A percentile compares a stretch with the other conserved stretches of the same genome.
phyloP scores from a whole-genome alignment of 1,140 invertebrate genomes.

The Archivesica marissinica region DNA sequence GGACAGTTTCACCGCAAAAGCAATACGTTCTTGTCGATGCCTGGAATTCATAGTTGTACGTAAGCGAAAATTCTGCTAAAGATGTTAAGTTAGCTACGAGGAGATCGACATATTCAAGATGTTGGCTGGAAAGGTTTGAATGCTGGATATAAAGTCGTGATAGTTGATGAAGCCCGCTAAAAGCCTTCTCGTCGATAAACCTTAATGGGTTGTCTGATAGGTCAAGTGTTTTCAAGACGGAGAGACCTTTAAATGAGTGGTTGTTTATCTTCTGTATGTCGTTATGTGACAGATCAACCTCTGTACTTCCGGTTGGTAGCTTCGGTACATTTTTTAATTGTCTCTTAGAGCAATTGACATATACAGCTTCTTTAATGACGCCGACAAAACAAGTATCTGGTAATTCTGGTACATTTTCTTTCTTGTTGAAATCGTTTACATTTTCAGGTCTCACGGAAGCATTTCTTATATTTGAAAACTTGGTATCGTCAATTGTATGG shows the following conservation, averaged over 20 bases:
- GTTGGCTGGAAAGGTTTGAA: too few relatives aligned
- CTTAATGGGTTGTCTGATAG: background rate
- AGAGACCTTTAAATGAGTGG: background rate
- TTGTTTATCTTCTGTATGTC: background rate
- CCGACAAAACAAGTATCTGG: background rate
- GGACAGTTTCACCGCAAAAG: too few relatives aligned
- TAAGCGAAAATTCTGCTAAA: too few relatives aligned
- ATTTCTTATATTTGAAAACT: background rate
- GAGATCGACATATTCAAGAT: too few relatives aligned
- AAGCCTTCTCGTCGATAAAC: background rate
- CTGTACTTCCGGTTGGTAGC: background rate
- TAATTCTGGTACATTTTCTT: too few relatives aligned
- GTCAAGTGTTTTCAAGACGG: background rate
- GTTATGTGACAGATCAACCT: background rate
- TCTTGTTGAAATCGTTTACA: background rate
- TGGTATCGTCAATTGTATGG: too few relatives aligned
- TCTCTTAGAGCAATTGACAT: background rate
- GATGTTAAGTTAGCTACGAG: too few relatives aligned
- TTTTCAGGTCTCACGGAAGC: background rate
- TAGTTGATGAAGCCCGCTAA: too few relatives aligned
- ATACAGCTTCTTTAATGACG: background rate
- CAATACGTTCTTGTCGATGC: too few relatives aligned
- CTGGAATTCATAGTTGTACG: too few relatives aligned
- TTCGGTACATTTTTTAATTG: background rate
- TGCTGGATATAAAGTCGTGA: too few relatives aligned